Base-by-base conservation (phyloP, 1,140 invertebrate species). In the Sitophilus oryzae region DNA sequence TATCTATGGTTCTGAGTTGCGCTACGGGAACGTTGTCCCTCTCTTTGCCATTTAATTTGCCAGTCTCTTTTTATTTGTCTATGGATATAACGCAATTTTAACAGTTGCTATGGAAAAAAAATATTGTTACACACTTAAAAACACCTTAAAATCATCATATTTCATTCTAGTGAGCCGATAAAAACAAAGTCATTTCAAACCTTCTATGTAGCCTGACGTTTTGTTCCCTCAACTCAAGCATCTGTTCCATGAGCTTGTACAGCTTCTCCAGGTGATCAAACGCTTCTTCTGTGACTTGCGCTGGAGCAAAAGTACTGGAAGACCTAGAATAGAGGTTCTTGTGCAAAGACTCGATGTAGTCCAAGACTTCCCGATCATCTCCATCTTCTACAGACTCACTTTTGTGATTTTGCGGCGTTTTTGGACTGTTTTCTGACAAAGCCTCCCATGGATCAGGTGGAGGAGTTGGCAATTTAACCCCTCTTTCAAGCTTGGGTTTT, bases 221-320 rank as follows among this genome's bases (percentile, higher is more conserved):
- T 59, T 86, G 80, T 61, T 87, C 80, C 43, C 82, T 79, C 14
- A 91, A 71, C 9, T 79, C 79, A 3, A 87, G 73, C 23, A 90
- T 76, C 61, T 89, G 83, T 60, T 89, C 85, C 70, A 89, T 79
- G 6, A 91, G 70, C 43, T 80, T 77, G 58, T 88, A 80, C 3
- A 91, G 70, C 56, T 86, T 84, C 59, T 88, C 86, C 52, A 91
- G 67, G 64, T 90, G 87, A 61, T 88, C 85, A 21, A 91, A 76
- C 3, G 80, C 75, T 44, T 82, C 79, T 10, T 81, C 70, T 0
- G 78, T 76, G 16, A 73, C 73, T 52, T 79, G 71, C 0, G 74
- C 74, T 6, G 71, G 71, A 2, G 70, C 58, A 11, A 79, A 77
- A 5, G 75, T 69, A 58, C 74, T 30, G 63, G 73, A 48, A 66